Base-by-base conservation (phyloP, 2,797 vertebrate genomes). In the Intellagama lesueurii region DNA sequence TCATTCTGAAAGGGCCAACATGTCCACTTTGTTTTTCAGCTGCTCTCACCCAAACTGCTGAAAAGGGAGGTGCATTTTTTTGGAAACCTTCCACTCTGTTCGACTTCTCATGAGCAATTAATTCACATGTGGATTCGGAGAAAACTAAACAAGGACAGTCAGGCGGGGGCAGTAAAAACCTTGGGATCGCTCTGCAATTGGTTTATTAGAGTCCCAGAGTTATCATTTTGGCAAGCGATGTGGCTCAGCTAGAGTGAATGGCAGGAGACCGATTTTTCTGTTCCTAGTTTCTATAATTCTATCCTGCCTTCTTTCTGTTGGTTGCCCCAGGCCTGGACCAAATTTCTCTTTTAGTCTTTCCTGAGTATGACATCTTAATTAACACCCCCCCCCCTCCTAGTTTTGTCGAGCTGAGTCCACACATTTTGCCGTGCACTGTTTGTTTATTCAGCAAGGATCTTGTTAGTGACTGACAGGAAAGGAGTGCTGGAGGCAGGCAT, bases 311-410 rank as follows among this genome's bases (percentile, higher is more conserved):
- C 70, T 49, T 82, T 82, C 47, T 56, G 47, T 69, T 81, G 56
- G 26, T 60, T 77, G 60, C 35, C 79, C 52, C 26, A 86, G 49
- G 47, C 60, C 84, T 56, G 44, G 66, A 89, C 79, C 52, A 68
- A 40, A 56, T 83, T 66, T 83, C 47, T 70, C 70, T 76, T 82
- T 86, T 86, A 16, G 69, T 32, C 73, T 19, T 90, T 69, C 75
- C 35, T 76, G 60, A 60, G 73, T n/a, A 66, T 60, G 85, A 86
- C 79, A 60, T 87, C 85, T 83, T 90, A 82, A 83, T 83, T 87
- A 72, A 77, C 56, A 69, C 69, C 60, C 85, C 2, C 22, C 85
- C 30, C 11, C 8, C 70, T 56, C 66, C 78, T 44, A 56, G 49
- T 86, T 86, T 76, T 30, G 22, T 30, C 16, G 22, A 86, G 78